phyloP scores from a whole-genome alignment of 2,797 vertebrate genomes.

The Lithobates pipiens region DNA sequence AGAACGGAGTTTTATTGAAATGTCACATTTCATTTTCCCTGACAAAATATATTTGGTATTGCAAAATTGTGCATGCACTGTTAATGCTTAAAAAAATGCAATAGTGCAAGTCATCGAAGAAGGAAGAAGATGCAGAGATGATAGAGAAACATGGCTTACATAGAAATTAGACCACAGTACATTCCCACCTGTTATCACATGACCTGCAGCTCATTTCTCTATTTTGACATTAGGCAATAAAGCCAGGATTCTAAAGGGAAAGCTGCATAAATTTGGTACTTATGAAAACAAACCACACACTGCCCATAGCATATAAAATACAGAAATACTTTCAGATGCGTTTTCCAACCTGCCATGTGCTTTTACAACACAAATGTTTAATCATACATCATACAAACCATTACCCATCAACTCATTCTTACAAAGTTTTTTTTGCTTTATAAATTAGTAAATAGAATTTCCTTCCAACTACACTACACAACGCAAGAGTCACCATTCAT shows the following conservation, averaged over 20 bases:
- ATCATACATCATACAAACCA: not conserved
- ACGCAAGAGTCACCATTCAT: not conserved
- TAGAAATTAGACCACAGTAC: not conserved
- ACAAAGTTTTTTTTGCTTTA: slow-evolving; percentile 3
- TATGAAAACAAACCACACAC: not conserved
- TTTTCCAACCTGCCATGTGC: not conserved
- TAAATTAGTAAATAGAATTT: slow-evolving; percentile 5
- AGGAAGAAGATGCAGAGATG: not conserved
- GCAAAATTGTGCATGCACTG: slow-evolving; percentile 5
- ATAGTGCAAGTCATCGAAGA: not conserved
- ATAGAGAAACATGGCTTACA: not conserved
- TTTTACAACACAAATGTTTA: not conserved
- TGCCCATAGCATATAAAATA: not conserved
- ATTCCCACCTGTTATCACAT: not conserved
- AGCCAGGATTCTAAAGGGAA: not conserved
- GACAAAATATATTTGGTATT: not conserved
- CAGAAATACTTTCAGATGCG: not conserved
- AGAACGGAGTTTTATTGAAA: not conserved
- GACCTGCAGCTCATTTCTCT: not conserved
- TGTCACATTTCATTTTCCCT: not conserved
- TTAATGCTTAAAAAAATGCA: not conserved
- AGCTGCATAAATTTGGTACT: not conserved
- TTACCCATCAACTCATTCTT: not conserved
- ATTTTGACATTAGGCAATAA: not conserved
- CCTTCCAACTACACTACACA: not conserved